Evolutionary conservation across 1,140 invertebrate species (phyloP), one percentile per base, ranked within the genome.

Genomic region (Ips typographus): DNA sequence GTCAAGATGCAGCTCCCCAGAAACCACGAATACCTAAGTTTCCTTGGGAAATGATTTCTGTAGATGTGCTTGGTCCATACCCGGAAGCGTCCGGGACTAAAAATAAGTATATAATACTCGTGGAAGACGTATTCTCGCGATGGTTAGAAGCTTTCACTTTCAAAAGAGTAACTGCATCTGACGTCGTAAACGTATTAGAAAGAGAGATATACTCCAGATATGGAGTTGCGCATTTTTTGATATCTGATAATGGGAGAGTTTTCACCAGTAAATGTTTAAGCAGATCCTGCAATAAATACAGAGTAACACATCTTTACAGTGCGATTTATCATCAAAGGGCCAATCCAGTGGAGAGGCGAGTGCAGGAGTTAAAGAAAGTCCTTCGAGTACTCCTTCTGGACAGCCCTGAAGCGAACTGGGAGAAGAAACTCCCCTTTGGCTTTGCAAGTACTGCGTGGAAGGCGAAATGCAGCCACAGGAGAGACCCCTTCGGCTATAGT

Each of bases 121-220:
- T 67, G 1, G 38, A 36, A 2, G 65, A 59, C 37, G 36, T 44
- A 7, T 67, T 67, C 40, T 37, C 40, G 1, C 58, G 39, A 39
- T 67, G 65, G 65, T 1, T 67, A 8, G 65, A 67, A 40, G 65
- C 65, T 0, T 5, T 58, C 37, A 4, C 56, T 2, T 2, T 38
- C 1, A 36, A 39, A 41, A 40, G 2, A 6, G 40, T 58, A 36
- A 5, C 4, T 4, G 40, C 5, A 1, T 8, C 5, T 1, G 56
- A 58, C 8, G 40, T 41, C 2, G 40, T 41, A 7, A 4, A 41
- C 5, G 36, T 36, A 2, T 2, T 58, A 5, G 2, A 41, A 2
- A 39, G 4, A 1, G 4, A 39, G 5, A 40, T 39, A 2, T 4
- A 40, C 2, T 7, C 37, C 37, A 1, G 56, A 7, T 58, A 58